Evolutionary conservation across 2,797 vertebrate species (phyloP), one percentile per base, ranked within the genome.

Genomic region (Acrossocheilus wenchowensis): DNA sequence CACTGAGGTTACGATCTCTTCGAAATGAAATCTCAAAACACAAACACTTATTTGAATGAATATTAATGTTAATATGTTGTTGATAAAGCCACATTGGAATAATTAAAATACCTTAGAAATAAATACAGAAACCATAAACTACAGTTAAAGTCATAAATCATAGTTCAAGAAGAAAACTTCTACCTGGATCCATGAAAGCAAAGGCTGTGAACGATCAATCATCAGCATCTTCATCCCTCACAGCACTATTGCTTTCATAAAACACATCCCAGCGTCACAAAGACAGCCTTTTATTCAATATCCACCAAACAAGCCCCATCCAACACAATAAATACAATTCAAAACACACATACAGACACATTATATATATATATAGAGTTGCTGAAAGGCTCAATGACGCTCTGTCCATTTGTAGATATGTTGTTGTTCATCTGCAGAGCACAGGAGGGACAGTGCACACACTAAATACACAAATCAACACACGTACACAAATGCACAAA

Each of bases 231-330:
- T 45, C 39, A 43, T 43, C 23, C 57, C 36, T 78, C 77, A 78
- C 0, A 30, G 15, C 54, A 79, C 23, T 64, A 79, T 45, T 45
- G 78, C 78, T 62, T 45, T 79, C 39, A 64, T 30, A 64, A 79
- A 79, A 64, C 78, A 64, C 78, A 45, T 6, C 77, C 43, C 39
- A 66, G 60, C 1, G n/a, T 23, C 78, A 68, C 26, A 15, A 80
- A 50, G 1, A 36, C 62, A 50, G 79, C 54, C 36, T 14, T 81
- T 68, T 81, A 81, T 68, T 81, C 19, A 34, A 68, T 50, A 68
- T 34, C 26, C 30, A 66, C 14, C 1, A 36, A 9, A 68, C 8
- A 68, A 36, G 19, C 60, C 43, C 17, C n/a, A 14, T 36, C 62
- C 14, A 81, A 23, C 60, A 66, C 41, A 48, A 81, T 15, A 23